A percentile compares a stretch with the other conserved stretches of the same genome.
phyloP scores from a whole-genome alignment of 1,140 invertebrate species.

The Dryas iulia region DNA sequence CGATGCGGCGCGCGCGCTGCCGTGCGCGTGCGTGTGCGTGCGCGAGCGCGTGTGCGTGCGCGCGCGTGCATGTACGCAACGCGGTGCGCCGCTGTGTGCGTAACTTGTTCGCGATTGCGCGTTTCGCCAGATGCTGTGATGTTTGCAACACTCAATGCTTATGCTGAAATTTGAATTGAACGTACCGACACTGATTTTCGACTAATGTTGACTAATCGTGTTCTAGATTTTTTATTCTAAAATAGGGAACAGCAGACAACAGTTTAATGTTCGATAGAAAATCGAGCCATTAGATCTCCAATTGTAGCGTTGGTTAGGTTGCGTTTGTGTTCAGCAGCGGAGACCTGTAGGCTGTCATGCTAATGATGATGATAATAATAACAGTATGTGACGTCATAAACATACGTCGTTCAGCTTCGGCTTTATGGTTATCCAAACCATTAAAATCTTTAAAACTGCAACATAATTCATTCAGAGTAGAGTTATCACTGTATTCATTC shows the following conservation, averaged over 20 bases:
- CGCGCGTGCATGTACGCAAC: constrained; percentile 62
- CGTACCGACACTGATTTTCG: constrained; percentile 7
- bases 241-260: background rate
- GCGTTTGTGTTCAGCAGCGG: background rate
- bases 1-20: constrained; percentile 75
- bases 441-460: background rate
- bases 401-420: background rate
- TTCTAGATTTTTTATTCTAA: background rate
- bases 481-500: background rate
- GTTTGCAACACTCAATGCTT: constrained; percentile 72
- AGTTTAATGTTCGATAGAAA: background rate
- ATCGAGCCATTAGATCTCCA: no score
- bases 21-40: constrained; percentile 14
- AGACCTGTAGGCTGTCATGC: background rate
- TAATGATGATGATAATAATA: background rate
- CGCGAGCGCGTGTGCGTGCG: constrained; percentile 20
- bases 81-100: constrained; percentile 55
- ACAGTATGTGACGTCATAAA: background rate
- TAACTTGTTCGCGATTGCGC: constrained; percentile 66
- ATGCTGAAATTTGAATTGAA: constrained; percentile 47
- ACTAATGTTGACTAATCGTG: background rate
- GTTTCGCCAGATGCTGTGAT: constrained; percentile 75
- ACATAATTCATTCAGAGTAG: background rate
- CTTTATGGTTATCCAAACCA: background rate
- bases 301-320: no score